Base-by-base conservation (phyloP, 2,797 vertebrate species). In the Prionace glauca region DNA sequence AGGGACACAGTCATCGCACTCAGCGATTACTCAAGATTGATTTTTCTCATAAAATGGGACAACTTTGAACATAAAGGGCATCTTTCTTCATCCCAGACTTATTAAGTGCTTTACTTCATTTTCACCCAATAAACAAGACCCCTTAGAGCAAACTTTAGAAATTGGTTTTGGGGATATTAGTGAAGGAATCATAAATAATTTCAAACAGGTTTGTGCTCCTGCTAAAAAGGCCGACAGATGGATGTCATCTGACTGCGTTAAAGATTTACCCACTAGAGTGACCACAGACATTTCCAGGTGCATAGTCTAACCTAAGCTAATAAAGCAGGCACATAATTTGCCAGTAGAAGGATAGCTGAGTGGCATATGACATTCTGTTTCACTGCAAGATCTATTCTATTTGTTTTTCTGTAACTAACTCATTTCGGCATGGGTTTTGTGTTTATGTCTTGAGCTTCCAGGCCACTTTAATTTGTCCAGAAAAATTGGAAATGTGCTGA, bases 331-430 rank as follows among this genome's bases (percentile, higher is more conserved):
- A 67, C n/a, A 8, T 69, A 92, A 92, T 69, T 69, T 41, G 65
- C 65, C 90, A 69, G n/a, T n/a, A 92, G 90, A 92, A 41, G 18
- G 69, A 41, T 20, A 92, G 60, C 90, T 92, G 90, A 67, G 20
- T 41, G 20, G 62, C 62, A 92, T 69, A 92, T 92, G 87, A 26
- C 56, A 90, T 65, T 90, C 65, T 69, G 65, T n/a, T 41, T 92
- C 65, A 41, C 36, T 92, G 65, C 65, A 92, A 92, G 65, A 24
- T 69, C n/a, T 69, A 69, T 92, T 69, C 62, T 69, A 69, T 92
- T 92, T 92, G 62, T 11, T 92, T 92, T 92, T 92, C 65, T 69
- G n/a, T 92, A 92, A 92, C n/a, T 92, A 20, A 18, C 62, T 69
- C 90, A 92, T 67, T 92, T 24, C 67, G 65, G n/a, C 90, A 90